Evolutionary conservation across 1,140 invertebrate species (phyloP).

Genomic region (Plodia interpunctella): DNA sequence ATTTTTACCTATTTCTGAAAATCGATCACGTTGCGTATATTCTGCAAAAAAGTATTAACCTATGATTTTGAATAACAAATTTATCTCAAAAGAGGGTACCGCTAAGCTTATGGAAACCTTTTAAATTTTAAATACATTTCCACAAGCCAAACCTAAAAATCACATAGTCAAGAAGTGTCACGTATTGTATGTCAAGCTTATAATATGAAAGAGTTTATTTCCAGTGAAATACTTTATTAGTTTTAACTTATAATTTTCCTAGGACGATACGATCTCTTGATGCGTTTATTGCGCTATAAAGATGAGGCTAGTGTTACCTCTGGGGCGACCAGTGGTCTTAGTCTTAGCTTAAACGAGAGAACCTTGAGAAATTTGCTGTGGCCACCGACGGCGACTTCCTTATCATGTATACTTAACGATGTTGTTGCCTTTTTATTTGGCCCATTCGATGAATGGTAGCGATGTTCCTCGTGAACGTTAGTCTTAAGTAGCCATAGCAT

Average conservation of each 20-base stretch:
- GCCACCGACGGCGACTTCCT: slow-evolving; percentile 6
- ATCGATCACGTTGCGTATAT: too few species aligned
- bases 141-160: too few species aligned
- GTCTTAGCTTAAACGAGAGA: neutral
- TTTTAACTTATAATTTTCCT: neutral
- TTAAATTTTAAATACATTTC: too few species aligned
- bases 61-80: too few species aligned
- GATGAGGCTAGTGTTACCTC: neutral
- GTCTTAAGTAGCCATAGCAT: slow-evolving; percentile 19
- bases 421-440: slow-evolving; percentile 10
- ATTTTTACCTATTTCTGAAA: too few species aligned
- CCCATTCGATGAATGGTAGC: slow-evolving; percentile 6
- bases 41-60: too few species aligned
- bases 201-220: too few species aligned
- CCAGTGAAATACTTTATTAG: neutral
- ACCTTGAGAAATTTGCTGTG: neutral
- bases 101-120: too few species aligned
- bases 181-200: too few species aligned
- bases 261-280: neutral
- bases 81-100: too few species aligned
- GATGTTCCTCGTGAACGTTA: slow-evolving; percentile 13
- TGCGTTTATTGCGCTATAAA: neutral
- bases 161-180: too few species aligned
- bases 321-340: neutral
- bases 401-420: slow-evolving; percentile 5